A percentile compares a stretch with the other conserved stretches of the same genome.
These are phyloP conservation scores for Aphaenogaster floridana DNA, from an alignment of 1,140 invertebrate genomes.

Conservation along the genomic window DNA sequence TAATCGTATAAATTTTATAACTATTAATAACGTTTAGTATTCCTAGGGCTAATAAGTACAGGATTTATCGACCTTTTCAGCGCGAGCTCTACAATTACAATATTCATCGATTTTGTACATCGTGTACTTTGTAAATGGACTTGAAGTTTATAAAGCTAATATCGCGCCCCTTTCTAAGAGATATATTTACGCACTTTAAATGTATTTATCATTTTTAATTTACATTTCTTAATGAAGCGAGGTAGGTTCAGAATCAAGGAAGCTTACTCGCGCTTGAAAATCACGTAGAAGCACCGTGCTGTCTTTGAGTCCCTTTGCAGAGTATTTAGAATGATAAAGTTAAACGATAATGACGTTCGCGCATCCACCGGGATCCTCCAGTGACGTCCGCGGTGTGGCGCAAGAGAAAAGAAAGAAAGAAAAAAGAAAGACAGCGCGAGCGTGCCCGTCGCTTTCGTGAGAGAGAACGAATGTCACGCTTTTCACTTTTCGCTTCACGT, in stretches of 20 bases:
- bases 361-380: constrained; percentile 6
- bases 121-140: constrained; percentile 17
- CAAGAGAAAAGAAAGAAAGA: background rate
- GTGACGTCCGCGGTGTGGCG: constrained; percentile 11
- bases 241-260: background rate
- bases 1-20: constrained; percentile 44
- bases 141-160: constrained; percentile 1
- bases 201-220: background rate
- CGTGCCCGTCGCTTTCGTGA: constrained; percentile 62
- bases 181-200: background rate
- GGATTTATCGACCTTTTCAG: constrained; percentile 6
- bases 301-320: constrained; percentile 26
- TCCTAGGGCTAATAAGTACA: constrained; percentile 10
- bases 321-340: constrained; percentile 37
- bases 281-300: background rate
- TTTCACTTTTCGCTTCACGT: constrained; percentile 44
- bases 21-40: constrained; percentile 2
- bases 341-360: constrained; percentile 4
- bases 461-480: constrained; percentile 71
- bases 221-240: background rate
- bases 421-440: constrained; percentile 32
- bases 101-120: constrained; percentile 27
- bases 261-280: background rate
- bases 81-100: constrained; percentile 32
- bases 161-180: background rate